Conservation (phyloP, 2,797 vertebrate genomes). For the Parauchenoglanis ngamensis region DNA sequence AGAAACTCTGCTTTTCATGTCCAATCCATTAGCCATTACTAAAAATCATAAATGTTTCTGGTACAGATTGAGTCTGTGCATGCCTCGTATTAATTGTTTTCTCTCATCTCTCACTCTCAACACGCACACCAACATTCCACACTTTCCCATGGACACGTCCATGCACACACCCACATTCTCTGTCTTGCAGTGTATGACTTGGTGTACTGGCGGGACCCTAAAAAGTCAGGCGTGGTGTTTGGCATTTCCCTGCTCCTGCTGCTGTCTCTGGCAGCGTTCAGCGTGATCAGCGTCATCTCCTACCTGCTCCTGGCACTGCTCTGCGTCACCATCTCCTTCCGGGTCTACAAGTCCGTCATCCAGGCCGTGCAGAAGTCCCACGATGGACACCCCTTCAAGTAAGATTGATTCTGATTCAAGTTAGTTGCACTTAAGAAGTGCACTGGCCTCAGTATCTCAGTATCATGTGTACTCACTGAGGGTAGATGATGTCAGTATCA, state of each 20-base stretch:
- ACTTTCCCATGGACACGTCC: conserved; percentile 5
- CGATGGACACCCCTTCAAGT: conserved; percentile 93
- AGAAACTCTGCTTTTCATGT: not conserved
- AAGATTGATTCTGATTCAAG: conserved; percentile 47
- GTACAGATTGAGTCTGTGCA: conserved; percentile 1
- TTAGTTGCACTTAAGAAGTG: not conserved
- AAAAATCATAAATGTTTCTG: not conserved
- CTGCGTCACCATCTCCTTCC: conserved; percentile 91
- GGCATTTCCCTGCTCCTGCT: conserved; percentile 84
- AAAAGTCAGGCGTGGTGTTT: conserved; percentile 87
- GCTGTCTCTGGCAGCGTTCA: conserved; percentile 91
- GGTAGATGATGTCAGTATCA: too few species aligned
- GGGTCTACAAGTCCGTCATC: conserved; percentile 90
- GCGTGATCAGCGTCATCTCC: conserved; percentile 88
- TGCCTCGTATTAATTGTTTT: conserved; percentile 17
- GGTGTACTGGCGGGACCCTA: conserved; percentile 90
- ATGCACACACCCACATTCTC: conserved; percentile 20
- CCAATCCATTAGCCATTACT: not conserved
- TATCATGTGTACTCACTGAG: too few species aligned
- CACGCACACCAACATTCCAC: not conserved
- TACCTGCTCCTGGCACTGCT: conserved; percentile 91
- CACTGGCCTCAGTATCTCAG: not conserved
- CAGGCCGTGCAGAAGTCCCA: conserved; percentile 91
- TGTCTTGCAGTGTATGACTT: conserved; percentile 80
- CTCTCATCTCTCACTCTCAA: not conserved